These are phyloP conservation scores for Paedocypris micromegethes DNA, from an alignment of 2,797 vertebrate species.

Conservation along the genomic window DNA sequence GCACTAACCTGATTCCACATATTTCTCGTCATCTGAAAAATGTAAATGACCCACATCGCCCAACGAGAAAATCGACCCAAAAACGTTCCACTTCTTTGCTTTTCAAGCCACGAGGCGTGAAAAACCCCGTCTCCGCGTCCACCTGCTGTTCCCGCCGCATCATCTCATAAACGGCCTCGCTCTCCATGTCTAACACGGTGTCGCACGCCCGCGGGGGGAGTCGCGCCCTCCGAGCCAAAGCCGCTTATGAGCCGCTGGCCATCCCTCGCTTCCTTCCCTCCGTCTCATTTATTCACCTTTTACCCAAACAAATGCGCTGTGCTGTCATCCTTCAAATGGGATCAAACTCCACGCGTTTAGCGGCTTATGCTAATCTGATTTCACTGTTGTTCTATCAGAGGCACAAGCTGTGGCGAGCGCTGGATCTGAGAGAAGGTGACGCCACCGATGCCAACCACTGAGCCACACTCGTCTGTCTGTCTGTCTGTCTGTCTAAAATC, in stretches of 20 bases:
- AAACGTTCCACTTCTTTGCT: no score
- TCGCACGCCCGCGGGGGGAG: conserved; percentile 16
- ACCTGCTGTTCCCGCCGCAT: not conserved
- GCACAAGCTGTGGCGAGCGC: conserved; percentile 50
- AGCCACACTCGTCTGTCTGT: no score
- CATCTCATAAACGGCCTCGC: conserved; percentile 20
- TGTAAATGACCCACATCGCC: no score
- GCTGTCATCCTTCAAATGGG: conserved; percentile 65
- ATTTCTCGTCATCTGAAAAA: no score
- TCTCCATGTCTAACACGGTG: conserved; percentile 15
- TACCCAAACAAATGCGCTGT: conserved; percentile 60
- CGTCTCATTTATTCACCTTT: conserved; percentile 44
- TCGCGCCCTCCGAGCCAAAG: conserved; percentile 52
- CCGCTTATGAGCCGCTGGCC: conserved; percentile 55
- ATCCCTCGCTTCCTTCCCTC: conserved; percentile 33
- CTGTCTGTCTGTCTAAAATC: no score
- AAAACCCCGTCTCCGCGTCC: not conserved
- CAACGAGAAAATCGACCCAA: no score
- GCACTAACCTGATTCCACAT: no score
- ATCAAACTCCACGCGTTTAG: conserved; percentile 66
- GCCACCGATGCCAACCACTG: conserved; percentile 49
- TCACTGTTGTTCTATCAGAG: conserved; percentile 60
- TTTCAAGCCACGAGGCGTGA: no score
- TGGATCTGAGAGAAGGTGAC: conserved; percentile 40
- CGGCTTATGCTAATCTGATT: conserved; percentile 70